Percentiles rank a stretch among this genome's conserved stretches.
Evolutionary conservation across 1,140 invertebrate species (phyloP).

Genomic region (Bombus polaris): DNA sequence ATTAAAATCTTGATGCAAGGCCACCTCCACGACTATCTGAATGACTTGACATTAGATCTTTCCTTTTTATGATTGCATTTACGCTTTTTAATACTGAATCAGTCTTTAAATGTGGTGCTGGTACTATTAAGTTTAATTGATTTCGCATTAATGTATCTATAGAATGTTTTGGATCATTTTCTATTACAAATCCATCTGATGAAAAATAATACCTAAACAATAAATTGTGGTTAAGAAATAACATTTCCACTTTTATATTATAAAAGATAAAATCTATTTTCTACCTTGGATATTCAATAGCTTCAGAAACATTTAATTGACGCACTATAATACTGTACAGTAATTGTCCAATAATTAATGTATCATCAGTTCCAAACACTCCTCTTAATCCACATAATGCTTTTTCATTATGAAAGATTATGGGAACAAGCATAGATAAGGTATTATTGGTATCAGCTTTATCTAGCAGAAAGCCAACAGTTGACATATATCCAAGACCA

Average conservation of each 20-base stretch:
- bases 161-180: slow-evolving; percentile 73
- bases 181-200: slow-evolving; percentile 71
- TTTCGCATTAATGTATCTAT: slow-evolving; percentile 66
- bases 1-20: slow-evolving; percentile 85
- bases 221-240: neutral
- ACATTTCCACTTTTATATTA: slow-evolving; percentile 3
- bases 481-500: slow-evolving; percentile 68
- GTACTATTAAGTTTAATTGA: slow-evolving; percentile 66
- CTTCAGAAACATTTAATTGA: slow-evolving; percentile 73
- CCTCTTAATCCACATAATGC: slow-evolving; percentile 72
- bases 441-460: slow-evolving; percentile 67
- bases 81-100: slow-evolving; percentile 77
- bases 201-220: slow-evolving; percentile 73
- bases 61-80: slow-evolving; percentile 82
- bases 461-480: slow-evolving; percentile 76
- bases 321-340: slow-evolving; percentile 77
- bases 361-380: slow-evolving; percentile 75
- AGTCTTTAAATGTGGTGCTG: slow-evolving; percentile 61
- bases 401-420: slow-evolving; percentile 72
- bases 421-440: slow-evolving; percentile 71
- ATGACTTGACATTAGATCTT: slow-evolving; percentile 81
- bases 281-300: slow-evolving; percentile 79
- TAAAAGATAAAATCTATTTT: slow-evolving; percentile 17
- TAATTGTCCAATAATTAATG: slow-evolving; percentile 73
- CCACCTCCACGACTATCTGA: slow-evolving; percentile 87